Evolutionary conservation across 2,888 invertebrate genomes (phyloP).

Genomic region (Zygaena filipendulae): DNA sequence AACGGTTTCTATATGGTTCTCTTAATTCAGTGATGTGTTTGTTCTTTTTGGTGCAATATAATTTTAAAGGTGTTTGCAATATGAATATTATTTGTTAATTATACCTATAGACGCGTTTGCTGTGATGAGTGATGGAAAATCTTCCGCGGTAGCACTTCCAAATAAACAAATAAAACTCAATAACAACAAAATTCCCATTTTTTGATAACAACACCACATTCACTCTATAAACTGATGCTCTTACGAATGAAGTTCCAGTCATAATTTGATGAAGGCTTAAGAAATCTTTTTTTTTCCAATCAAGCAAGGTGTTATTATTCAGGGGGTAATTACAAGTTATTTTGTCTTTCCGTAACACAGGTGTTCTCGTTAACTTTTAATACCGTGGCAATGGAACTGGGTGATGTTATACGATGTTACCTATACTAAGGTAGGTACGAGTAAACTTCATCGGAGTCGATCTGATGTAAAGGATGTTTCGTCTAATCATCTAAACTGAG

Average conservation of each 20-base stretch:
- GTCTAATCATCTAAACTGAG: too few relatives aligned
- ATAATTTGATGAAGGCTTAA: slow-evolving; percentile 42
- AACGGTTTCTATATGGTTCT: too few relatives aligned
- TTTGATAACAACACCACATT: slow-evolving; percentile 22
- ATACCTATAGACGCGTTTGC: slow-evolving; percentile 82
- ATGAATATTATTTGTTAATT: too few relatives aligned
- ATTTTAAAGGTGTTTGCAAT: too few relatives aligned
- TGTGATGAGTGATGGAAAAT: slow-evolving; percentile 77
- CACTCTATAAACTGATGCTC: slow-evolving; percentile 18
- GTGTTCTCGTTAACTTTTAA: slow-evolving; percentile 47
- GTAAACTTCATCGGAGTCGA: too few relatives aligned
- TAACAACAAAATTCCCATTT: slow-evolving; percentile 43
- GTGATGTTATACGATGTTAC: too few relatives aligned
- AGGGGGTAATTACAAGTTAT: slow-evolving; percentile 29
- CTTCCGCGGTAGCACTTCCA: slow-evolving; percentile 47
- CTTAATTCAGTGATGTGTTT: too few relatives aligned
- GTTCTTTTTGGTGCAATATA: too few relatives aligned
- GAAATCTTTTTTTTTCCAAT: slow-evolving; percentile 17
- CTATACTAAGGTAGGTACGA: too few relatives aligned
- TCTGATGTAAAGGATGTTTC: too few relatives aligned
- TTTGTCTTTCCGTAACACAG: too few relatives aligned
- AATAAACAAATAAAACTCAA: slow-evolving; percentile 25
- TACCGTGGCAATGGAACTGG: slow-evolving; percentile 20
- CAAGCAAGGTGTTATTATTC: slow-evolving; percentile 28
- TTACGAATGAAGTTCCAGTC: slow-evolving; percentile 26